Conservation (phyloP, 1,140 invertebrate species). For the Solen grandis region DNA sequence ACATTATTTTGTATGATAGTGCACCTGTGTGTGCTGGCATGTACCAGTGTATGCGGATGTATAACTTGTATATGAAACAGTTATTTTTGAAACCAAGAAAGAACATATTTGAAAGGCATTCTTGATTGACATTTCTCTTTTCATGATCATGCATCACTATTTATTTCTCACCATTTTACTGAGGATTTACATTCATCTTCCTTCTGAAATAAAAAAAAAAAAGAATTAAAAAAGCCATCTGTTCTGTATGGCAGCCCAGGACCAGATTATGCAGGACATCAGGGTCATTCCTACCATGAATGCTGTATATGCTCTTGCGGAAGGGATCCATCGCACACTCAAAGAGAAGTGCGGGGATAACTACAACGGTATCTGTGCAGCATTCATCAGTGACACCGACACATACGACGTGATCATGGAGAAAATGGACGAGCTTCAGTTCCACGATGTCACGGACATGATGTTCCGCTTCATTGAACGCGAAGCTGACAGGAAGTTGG, state of each 20-base stretch:
- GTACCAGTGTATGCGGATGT: no score
- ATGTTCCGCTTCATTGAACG: slow-evolving; percentile 73
- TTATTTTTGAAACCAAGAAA: no score
- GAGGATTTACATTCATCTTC: no score
- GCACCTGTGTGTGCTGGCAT: no score
- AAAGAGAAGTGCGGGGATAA: slow-evolving; percentile 73
- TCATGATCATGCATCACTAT: no score
- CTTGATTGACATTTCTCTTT: no score
- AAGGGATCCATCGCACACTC: slow-evolving; percentile 69
- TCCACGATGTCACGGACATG: slow-evolving; percentile 63
- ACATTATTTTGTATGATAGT: no score
- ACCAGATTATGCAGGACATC: slow-evolving; percentile 63
- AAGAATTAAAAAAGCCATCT: no score
- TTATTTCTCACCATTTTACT: no score
- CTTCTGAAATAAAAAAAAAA: no score
- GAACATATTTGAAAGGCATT: no score
- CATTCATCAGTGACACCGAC: slow-evolving; percentile 68
- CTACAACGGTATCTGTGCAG: slow-evolving; percentile 69
- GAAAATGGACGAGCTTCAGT: slow-evolving; percentile 69
- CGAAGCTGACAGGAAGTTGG: slow-evolving; percentile 61
- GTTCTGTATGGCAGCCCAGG: slow-evolving; percentile 11
- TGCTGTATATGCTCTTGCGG: slow-evolving; percentile 75
- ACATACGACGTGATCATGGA: slow-evolving; percentile 65
- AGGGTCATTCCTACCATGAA: slow-evolving; percentile 79
- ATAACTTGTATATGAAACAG: no score